Percentiles rank a stretch among this genome's conserved stretches.
Conservation (phyloP, 2,888 invertebrate genomes). For the Drosophila atripex region DNA sequence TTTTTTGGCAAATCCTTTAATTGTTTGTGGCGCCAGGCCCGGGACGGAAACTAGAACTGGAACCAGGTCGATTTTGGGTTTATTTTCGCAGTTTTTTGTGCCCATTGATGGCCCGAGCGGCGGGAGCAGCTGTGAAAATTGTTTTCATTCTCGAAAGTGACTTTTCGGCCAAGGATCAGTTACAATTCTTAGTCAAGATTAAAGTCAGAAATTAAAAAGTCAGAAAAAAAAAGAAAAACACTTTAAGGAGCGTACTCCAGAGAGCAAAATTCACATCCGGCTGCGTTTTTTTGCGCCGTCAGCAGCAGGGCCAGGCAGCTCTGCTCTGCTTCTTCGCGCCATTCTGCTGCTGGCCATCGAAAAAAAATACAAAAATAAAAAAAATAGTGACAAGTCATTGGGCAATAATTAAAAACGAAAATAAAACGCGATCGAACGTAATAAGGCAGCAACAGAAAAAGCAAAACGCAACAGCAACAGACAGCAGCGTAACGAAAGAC, state of each 20-base stretch:
- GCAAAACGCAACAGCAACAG: neutral
- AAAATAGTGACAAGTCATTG: slow-evolving; percentile 79
- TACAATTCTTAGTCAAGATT: neutral
- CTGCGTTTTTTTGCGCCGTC: slow-evolving; percentile 41
- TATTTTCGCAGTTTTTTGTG: slow-evolving; percentile 38
- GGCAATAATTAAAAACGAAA: slow-evolving; percentile 77
- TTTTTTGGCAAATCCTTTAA: slow-evolving; percentile 72
- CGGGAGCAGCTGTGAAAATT: slow-evolving; percentile 69
- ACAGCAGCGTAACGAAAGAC: slow-evolving; percentile 63
- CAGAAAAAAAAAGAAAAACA: neutral
- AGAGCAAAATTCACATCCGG: slow-evolving; percentile 55
- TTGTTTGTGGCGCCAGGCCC: slow-evolving; percentile 65
- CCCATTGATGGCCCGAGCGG: slow-evolving; percentile 51
- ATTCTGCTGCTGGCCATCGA: slow-evolving; percentile 55
- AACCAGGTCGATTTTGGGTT: slow-evolving; percentile 22
- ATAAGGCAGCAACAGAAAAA: slow-evolving; percentile 59
- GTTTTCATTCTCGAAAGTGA: slow-evolving; percentile 19
- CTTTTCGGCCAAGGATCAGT: slow-evolving; percentile 12
- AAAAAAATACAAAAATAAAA: neutral
- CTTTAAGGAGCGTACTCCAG: neutral
- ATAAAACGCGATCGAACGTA: slow-evolving; percentile 78
- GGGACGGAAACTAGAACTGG: slow-evolving; percentile 31
- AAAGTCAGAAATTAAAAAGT: too few species aligned
- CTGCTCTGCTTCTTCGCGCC: slow-evolving; percentile 26
- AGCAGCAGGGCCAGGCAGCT: too few species aligned